A percentile compares a stretch with the other conserved stretches of the same genome.
phyloP scores from a whole-genome alignment of 2,113 vertebrate species.

The Neopipo cinnamomea region DNA sequence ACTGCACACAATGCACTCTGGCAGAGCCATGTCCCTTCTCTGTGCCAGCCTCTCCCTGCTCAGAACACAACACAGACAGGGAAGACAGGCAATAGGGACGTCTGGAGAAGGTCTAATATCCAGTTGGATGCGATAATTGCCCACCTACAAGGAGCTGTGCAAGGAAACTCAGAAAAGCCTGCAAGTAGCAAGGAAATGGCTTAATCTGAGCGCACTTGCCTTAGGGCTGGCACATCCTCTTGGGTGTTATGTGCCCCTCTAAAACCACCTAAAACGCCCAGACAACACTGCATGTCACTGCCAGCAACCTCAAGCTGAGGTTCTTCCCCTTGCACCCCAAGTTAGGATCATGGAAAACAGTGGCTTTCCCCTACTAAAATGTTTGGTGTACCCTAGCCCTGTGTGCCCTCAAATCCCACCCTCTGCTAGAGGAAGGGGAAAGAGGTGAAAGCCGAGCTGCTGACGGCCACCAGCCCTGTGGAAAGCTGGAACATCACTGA shows the following conservation, averaged over 20 bases:
- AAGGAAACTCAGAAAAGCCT: neutral
- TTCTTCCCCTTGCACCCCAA: neutral
- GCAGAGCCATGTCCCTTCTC: neutral
- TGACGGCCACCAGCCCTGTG: accelerated
- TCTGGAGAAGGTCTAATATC: neutral
- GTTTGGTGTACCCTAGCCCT: neutral
- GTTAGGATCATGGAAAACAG: neutral
- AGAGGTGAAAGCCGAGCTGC: neutral
- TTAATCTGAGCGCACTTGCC: neutral
- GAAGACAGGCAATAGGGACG: neutral
- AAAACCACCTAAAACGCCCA: neutral
- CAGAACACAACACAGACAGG: neutral
- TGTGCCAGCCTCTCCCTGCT: neutral
- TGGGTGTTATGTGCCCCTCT: accelerated
- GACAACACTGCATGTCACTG: neutral
- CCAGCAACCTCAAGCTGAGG: neutral
- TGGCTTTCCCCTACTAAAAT: neutral
- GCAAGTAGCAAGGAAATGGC: neutral
- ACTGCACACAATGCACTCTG: neutral
- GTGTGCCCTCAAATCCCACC: neutral
- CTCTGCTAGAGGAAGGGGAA: neutral
- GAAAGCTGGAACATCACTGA: neutral
- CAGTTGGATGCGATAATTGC: neutral
- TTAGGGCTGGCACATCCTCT: neutral
- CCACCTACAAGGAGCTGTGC: neutral